These are phyloP conservation scores for Galeopsomyia nigrocyanea DNA, from an alignment of 2,888 invertebrate species.

Conservation along the genomic window DNA sequence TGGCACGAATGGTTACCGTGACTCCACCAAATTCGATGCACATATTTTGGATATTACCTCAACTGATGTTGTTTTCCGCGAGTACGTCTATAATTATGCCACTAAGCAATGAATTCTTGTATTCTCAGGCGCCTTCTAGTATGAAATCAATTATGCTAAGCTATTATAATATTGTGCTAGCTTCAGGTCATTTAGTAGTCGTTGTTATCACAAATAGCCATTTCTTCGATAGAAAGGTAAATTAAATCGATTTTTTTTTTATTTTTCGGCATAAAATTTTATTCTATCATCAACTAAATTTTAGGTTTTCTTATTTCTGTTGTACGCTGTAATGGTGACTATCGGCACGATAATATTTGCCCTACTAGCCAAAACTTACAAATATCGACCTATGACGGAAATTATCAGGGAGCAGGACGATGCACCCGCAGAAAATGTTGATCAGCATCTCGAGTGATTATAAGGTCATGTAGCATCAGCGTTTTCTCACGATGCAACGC, in stretches of 20 bases:
- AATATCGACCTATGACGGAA: neutral
- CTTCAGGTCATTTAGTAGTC: neutral
- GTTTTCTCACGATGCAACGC: constrained; percentile 39
- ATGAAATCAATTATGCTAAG: neutral
- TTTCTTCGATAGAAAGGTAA: constrained; percentile 6
- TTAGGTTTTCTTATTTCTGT: neutral
- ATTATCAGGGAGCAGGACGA: too few species aligned
- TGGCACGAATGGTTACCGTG: constrained; percentile 46
- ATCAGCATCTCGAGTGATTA: too few species aligned
- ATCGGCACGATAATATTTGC: neutral
- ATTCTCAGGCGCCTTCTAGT: neutral
- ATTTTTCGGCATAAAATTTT: neutral
- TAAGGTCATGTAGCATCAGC: neutral
- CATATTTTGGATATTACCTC: neutral
- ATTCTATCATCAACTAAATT: neutral
- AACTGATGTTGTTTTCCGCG: neutral
- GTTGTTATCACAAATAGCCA: neutral
- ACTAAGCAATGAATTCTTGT: neutral
- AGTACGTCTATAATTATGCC: neutral
- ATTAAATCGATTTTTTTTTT: neutral
- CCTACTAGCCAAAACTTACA: neutral
- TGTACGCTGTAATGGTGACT: neutral
- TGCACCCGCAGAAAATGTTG: too few species aligned
- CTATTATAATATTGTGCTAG: neutral
- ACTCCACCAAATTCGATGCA: neutral